Evolutionary conservation across 2,888 invertebrate species (phyloP), one percentile per base, ranked within the genome.

Genomic region (Dione juno): DNA sequence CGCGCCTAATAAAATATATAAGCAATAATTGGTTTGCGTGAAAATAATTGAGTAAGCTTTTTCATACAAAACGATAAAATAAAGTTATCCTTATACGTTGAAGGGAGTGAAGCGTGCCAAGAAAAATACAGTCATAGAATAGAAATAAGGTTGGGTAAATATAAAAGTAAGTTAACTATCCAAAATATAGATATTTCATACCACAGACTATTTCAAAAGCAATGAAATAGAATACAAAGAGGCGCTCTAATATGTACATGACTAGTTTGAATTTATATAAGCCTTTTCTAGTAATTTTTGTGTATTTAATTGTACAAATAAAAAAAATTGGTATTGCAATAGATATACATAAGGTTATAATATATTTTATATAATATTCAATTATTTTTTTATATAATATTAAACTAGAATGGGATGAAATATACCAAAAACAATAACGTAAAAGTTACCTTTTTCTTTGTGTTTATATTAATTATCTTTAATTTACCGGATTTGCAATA

Each of bases 1-100:
- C 74, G 77, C 80, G 81, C 81, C 81, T 81, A 76, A 69, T 71
- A 74, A 78, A 79, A 72, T 67, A 76, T 77, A 70, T 73, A 77
- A 72, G 82, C 82, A 82, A 81, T 77, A 74, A 79, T 79, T 74
- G 77, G 65, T 72, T 68, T 71, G 73, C 74, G 76, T 69, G 71
- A 64, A 67, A 63, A 64, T 76, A 77, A 77, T 70, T 71, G 74
- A 66, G 70, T 58, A 70, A 77, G 77, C 76, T 76, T 77, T 79
- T 79, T 77, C 70, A 71, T 77, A 79, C 77, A 77, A 77, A 75
- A 77, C 69, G 76, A 73, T 69, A 66, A 75, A 74, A 77, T 77
- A 76, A 80, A 77, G 75, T 75, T 77, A 73, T 76, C 35, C 48
- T 19, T 50, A 48, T 19, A 63, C 6, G 37, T 10, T 37, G 19